phyloP scores from a whole-genome alignment of 2,113 vertebrate genomes.

The Mohoua ochrocephala region DNA sequence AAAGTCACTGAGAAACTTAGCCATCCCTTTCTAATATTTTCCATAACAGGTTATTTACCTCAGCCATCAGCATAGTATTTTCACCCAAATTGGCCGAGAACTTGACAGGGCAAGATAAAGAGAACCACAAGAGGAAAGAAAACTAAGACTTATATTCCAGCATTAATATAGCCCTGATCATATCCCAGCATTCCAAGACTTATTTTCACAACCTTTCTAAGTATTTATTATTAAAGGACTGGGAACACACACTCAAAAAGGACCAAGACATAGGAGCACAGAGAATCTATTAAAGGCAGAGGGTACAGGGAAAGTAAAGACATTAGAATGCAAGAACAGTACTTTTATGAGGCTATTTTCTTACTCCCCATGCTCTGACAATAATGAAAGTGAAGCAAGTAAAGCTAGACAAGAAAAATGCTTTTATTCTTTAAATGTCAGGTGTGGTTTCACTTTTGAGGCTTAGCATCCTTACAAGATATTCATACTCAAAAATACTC shows the following conservation, averaged over 20 bases:
- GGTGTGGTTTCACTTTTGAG: background rate
- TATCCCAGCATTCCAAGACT: background rate
- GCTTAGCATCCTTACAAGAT: background rate
- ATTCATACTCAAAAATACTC: background rate
- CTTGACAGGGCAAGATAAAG: background rate
- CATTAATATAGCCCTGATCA: background rate
- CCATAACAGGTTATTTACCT: background rate
- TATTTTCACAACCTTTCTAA: background rate
- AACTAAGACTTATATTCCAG: background rate
- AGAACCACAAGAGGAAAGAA: background rate
- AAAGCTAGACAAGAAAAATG: background rate
- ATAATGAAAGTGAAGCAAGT: background rate
- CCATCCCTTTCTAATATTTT: background rate
- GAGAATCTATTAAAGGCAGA: background rate
- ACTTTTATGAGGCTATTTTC: background rate
- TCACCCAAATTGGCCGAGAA: background rate
- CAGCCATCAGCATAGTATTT: background rate
- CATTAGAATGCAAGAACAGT: background rate
- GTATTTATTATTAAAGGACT: background rate
- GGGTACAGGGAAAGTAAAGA: background rate
- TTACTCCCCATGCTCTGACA: background rate
- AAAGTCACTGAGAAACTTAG: background rate
- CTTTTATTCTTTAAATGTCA: background rate
- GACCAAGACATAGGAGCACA: background rate
- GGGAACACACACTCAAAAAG: background rate